These are phyloP conservation scores for Thymelicus lineola DNA, from an alignment of 2,888 invertebrate genomes.

Conservation along the genomic window DNA sequence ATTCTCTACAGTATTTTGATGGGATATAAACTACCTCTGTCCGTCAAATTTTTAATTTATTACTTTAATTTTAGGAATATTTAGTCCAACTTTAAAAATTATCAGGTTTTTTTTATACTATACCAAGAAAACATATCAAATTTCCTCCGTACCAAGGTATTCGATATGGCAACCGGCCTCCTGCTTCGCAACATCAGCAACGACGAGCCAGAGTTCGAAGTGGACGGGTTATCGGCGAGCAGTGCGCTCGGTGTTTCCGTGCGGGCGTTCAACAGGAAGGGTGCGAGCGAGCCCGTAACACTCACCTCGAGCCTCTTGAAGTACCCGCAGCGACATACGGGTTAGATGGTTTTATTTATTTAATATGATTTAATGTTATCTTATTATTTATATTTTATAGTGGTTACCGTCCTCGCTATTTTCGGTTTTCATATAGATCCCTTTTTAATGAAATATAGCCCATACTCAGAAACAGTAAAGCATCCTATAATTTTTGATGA, in stretches of 20 bases:
- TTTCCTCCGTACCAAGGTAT: constrained; percentile 61
- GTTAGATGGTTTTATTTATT: constrained; percentile 60
- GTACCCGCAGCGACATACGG: constrained; percentile 87
- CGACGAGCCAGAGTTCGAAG: constrained; percentile 86
- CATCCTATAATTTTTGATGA: too few species aligned
- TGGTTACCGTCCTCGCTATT: too few species aligned
- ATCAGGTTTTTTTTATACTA: too few species aligned
- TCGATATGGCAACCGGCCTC: constrained; percentile 77
- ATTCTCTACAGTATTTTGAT: too few species aligned
- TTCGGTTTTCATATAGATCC: too few species aligned
- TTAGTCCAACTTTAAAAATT: too few species aligned
- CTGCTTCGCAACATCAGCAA: constrained; percentile 85
- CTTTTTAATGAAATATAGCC: too few species aligned
- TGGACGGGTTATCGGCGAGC: constrained; percentile 85
- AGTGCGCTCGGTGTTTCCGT: constrained; percentile 85
- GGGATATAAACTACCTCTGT: too few species aligned
- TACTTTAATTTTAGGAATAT: too few species aligned
- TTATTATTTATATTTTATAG: too few species aligned
- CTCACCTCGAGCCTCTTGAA: constrained; percentile 86
- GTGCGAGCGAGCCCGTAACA: constrained; percentile 85
- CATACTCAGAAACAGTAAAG: too few species aligned
- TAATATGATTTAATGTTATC: neutral
- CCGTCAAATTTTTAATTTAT: too few species aligned
- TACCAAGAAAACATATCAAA: neutral
- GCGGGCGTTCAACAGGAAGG: constrained; percentile 90